Base-by-base conservation (phyloP, 2,888 invertebrate species). In the Synanthedon myopaeformis region DNA sequence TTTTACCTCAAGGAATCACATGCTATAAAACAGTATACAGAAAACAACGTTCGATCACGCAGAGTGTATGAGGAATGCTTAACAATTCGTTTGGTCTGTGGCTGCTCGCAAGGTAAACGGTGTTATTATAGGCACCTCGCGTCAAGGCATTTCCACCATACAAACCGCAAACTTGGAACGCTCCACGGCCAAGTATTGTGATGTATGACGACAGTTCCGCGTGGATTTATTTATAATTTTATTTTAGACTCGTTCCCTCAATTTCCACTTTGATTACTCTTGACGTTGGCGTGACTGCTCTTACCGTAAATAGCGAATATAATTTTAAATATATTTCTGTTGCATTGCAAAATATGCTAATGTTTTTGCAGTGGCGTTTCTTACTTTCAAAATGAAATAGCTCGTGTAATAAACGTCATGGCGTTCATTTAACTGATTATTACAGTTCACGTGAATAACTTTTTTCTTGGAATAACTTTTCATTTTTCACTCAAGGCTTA, bases 121-220 rank as follows among this genome's bases (percentile, higher is more conserved):
- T 51, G 51, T 48, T 42, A 55, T 58, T 57, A 62, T 56, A 55
- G 54, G 54, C 55, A 53, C 53, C 52, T 55, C 54, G 53, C 55
- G 54, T 42, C 11, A 14, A 41, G 51, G 55, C 66, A 58, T 63
- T 70, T 70, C 64, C 61, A 60, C 57, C 61, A 66, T 64, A 59
- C 59, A 57, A 49, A 49, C 49, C 65, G 56, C 67, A 66, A 66
- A 64, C 66, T 62, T 53, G 59, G 51, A 61, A 58, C 59, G 59
- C 58, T 58, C 61, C 61, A 64, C 62, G 61, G 61, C 61, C 61
- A 10, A 53, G 58, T 58, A 55, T 57, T 52, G 61, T 69, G 73
- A 74, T 72, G 59, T 63, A 73, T 72, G 58, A 62, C 56, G 70
- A 66, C 72, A 67, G 67, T 64, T 69, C 61, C 58, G 57, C 58